A percentile compares a stretch with the other conserved stretches of the same genome.
These are phyloP conservation scores for Drosophila bipectinata DNA, from an alignment of 1,140 invertebrate species.

Conservation along the genomic window DNA sequence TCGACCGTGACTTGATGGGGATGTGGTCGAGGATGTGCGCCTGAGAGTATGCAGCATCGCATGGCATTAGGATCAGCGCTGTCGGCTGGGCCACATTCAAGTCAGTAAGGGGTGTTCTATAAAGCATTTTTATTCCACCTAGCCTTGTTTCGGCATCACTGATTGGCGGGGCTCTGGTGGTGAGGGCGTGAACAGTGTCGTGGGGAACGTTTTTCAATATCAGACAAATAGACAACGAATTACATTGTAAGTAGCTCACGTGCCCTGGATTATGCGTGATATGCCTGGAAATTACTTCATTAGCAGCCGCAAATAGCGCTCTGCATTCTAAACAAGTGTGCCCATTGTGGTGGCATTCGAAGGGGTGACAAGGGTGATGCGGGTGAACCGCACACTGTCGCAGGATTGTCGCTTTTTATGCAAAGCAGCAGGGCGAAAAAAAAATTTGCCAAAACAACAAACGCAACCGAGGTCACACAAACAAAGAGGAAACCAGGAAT, in stretches of 20 bases:
- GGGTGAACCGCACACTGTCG: constrained; percentile 4
- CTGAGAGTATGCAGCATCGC: constrained; percentile 64
- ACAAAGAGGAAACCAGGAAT: constrained; percentile 38
- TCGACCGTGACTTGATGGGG: constrained; percentile 39
- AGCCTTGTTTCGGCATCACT: constrained; percentile 9
- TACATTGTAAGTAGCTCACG: constrained; percentile 82
- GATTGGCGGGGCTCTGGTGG: not conserved
- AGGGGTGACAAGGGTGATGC: constrained; percentile 12
- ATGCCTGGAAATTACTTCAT: constrained; percentile 82
- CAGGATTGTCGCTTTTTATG: constrained; percentile 72
- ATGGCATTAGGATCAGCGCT: constrained; percentile 16
- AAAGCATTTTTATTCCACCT: not conserved
- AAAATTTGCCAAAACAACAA: constrained; percentile 48
- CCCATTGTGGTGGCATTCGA: constrained; percentile 16
- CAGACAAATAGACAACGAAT: constrained; percentile 82
- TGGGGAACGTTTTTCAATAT: constrained; percentile 73
- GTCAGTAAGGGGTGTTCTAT: not conserved
- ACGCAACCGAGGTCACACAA: constrained; percentile 35
- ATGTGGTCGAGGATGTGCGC: constrained; percentile 9
- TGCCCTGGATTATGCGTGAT: constrained; percentile 81
- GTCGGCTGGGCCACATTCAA: not conserved
- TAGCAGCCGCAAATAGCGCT: constrained; percentile 74
- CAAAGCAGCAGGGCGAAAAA: constrained; percentile 58
- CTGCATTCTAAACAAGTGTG: constrained; percentile 73
- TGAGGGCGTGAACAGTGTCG: constrained; percentile 11